Evolutionary conservation across 2,113 vertebrate genomes (phyloP).

Genomic region (Elgaria multicarinata): DNA sequence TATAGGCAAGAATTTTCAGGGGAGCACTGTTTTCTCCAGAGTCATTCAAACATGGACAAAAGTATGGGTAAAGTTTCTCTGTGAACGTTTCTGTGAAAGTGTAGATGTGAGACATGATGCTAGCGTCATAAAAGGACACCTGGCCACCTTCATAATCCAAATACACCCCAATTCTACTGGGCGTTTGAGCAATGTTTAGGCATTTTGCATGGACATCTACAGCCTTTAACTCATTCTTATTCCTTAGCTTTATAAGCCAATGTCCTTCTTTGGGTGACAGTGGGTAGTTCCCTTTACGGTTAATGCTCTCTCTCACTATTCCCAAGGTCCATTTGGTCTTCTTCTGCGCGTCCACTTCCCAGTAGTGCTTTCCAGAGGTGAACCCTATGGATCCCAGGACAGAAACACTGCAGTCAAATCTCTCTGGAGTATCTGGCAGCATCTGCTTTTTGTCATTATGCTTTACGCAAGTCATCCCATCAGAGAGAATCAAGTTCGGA

Average conservation of each 20-base stretch:
- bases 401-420: conserved; percentile 74
- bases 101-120: conserved; percentile 70
- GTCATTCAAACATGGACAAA: conserved; percentile 76
- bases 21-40: conserved; percentile 69
- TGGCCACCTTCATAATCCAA: conserved; percentile 75
- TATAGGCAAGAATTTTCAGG: conserved; percentile 51
- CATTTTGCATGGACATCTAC: conserved; percentile 64
- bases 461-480: conserved; percentile 66
- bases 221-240: conserved; percentile 70
- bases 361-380: conserved; percentile 73
- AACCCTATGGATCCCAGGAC: conserved; percentile 71
- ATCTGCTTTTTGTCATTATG: conserved; percentile 64
- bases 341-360: conserved; percentile 74
- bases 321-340: conserved; percentile 78
- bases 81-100: conserved; percentile 66
- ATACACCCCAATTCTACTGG: conserved; percentile 68
- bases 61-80: conserved; percentile 73
- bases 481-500: conserved; percentile 73
- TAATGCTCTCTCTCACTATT: conserved; percentile 69
- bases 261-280: conserved; percentile 74
- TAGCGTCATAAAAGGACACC: conserved; percentile 73
- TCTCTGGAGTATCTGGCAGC: conserved; percentile 69
- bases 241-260: conserved; percentile 75
- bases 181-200: conserved; percentile 21
- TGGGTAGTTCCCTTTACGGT: conserved; percentile 72